phyloP scores from a whole-genome alignment of 2,113 vertebrate species.

The Mesitornis unicolor region DNA sequence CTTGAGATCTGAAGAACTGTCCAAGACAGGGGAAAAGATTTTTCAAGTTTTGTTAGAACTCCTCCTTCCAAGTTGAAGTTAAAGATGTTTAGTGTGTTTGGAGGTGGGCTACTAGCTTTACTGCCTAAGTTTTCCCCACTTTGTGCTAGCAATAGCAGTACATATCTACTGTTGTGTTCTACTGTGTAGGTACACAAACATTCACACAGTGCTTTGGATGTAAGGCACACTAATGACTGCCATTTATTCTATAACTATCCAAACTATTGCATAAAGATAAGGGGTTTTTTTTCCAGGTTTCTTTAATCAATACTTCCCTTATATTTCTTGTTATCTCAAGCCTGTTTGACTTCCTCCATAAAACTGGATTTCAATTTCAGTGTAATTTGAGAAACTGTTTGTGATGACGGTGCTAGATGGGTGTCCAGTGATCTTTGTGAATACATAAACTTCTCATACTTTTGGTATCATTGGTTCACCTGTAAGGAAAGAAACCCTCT shows the following conservation, averaged over 20 bases:
- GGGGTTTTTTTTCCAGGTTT: not conserved
- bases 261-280: not conserved
- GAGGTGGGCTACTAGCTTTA: not conserved
- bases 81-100: not conserved
- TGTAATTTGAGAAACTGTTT: not conserved
- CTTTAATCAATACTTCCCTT: not conserved
- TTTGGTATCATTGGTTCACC: not conserved
- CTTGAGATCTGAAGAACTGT: not conserved
- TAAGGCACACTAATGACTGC: not conserved
- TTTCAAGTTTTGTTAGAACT: not conserved
- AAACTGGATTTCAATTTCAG: not conserved
- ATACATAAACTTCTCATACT: not conserved
- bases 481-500: not conserved
- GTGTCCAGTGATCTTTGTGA: not conserved
- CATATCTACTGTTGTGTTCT: fast-evolving
- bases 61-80: not conserved
- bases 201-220: not conserved
- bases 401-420: not conserved
- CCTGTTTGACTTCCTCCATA: not conserved
- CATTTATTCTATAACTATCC: not conserved
- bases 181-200: not conserved
- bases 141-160: not conserved
- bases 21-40: not conserved
- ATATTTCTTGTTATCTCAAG: not conserved
- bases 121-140: not conserved